Evolutionary conservation across 2,113 vertebrate species (phyloP).

Genomic region (Pedionomus torquatus): DNA sequence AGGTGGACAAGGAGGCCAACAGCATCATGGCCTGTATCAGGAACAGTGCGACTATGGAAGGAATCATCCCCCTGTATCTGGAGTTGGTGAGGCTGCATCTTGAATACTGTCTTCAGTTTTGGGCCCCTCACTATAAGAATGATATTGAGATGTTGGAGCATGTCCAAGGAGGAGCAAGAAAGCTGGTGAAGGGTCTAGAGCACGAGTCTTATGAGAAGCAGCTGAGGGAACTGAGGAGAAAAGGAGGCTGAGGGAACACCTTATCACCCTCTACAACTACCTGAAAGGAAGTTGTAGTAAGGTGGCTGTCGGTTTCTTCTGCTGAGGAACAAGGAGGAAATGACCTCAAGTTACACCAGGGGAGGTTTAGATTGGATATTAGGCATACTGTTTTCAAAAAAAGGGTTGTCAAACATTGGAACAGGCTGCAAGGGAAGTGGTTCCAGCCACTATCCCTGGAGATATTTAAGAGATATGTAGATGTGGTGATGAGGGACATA

Average conservation of each 20-base stretch:
- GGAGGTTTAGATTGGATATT: neutral
- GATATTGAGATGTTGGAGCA: neutral
- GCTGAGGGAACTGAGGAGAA: neutral
- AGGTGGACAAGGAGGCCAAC: neutral
- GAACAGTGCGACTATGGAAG: neutral
- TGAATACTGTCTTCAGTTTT: neutral
- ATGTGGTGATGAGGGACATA: neutral
- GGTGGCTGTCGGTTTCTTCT: neutral
- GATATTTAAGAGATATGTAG: neutral
- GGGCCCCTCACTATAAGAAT: neutral
- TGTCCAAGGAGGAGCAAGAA: neutral
- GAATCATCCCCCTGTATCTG: neutral
- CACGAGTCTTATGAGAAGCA: neutral
- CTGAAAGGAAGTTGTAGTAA: neutral
- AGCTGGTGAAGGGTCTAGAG: neutral
- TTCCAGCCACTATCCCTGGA: neutral
- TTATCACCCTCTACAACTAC: neutral
- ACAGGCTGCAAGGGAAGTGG: neutral
- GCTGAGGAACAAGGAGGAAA: neutral
- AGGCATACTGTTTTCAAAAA: neutral
- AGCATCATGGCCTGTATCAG: neutral
- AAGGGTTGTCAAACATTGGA: neutral
- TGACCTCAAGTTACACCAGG: neutral
- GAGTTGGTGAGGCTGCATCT: neutral
- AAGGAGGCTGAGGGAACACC: neutral